phyloP scores from a whole-genome alignment of 2,888 invertebrate species.

The Linyphia triangularis region DNA sequence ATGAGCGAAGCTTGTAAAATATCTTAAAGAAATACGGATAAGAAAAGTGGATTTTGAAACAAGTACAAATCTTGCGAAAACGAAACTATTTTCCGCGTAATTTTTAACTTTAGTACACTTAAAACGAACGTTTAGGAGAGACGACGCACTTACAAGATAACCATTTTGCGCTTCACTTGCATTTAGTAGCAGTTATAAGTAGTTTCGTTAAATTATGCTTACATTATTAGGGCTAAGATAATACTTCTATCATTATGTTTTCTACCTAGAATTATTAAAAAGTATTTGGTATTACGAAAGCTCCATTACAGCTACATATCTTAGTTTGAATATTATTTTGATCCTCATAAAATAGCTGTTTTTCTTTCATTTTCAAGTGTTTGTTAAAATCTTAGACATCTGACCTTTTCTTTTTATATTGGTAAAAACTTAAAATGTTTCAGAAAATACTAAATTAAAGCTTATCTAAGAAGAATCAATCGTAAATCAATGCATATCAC shows the following conservation, averaged over 20 bases:
- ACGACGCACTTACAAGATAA: constrained; percentile 37
- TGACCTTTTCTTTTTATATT: too few relatives aligned
- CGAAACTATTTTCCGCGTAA: constrained; percentile 61
- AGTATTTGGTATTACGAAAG: too few relatives aligned
- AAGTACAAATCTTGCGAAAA: constrained; percentile 68
- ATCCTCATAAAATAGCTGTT: too few relatives aligned
- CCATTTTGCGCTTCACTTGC: constrained; percentile 47
- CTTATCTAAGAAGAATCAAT: neutral
- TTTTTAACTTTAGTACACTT: constrained; percentile 53
- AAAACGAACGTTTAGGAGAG: constrained; percentile 37
- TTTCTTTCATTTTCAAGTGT: too few relatives aligned
- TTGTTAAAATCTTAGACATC: too few relatives aligned
- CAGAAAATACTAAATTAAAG: neutral
- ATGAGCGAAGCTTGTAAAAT: constrained; percentile 39
- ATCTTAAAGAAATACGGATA: constrained; percentile 19
- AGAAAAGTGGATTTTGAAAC: constrained; percentile 50
- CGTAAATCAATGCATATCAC: neutral
- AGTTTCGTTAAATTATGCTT: constrained; percentile 30
- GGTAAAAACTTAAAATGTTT: neutral
- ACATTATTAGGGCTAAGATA: neutral
- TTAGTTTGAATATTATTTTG: too few relatives aligned
- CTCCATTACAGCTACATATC: too few relatives aligned
- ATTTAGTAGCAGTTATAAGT: constrained; percentile 32
- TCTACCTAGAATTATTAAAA: neutral
- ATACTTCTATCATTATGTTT: neutral